Evolutionary conservation across 2,113 vertebrate genomes (phyloP), one percentile per base, ranked within the genome.

Genomic region (Chionis minor): DNA sequence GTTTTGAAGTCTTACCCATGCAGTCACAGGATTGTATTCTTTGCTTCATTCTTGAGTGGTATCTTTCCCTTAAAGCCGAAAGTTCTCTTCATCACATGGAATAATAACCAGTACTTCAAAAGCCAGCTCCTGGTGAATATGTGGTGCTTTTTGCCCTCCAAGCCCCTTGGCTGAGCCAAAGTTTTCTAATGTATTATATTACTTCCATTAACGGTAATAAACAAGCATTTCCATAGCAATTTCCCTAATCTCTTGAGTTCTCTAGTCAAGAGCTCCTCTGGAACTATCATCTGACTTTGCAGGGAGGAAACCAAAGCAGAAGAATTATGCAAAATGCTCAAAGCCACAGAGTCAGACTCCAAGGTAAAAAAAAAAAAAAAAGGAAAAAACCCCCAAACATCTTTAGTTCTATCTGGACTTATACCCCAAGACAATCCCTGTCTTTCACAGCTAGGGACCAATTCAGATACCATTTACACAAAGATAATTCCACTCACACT

Each of bases 241-340:
- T 94, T 95, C 81, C 96, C 91, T 95, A 96, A 95, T 90, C 89
- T 58, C 44, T 44, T 44, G 89, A 94, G 58, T 91, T 90, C 78
- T 80, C 32, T 47, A 77, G 59, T 81, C 54, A 70, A 82, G 49
- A 73, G 73, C n/a, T 94, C 26, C 58, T 82, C 67, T 82, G 71
- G 51, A 93, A 72, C 61, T 88, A 88, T 71, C 87, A 93, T 78
- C 67, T 91, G 94, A 91, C 78, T 92, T 91, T 61, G 24, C 78
- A 95, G 55, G 35, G 72, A 95, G 20, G 55, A 91, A 96, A 95
- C 78, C 84, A 92, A 95, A 63, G 84, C 78, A 82, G 94, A 95
- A 94, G 70, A 95, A 94, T 95, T 94, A 96, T 85, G 89, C 89
- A 96, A 95, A 95, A 80, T 83, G 15, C 28, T 75, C 12, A 91